Percentiles rank a stretch among this genome's conserved stretches.
Conservation (phyloP, 1,140 invertebrate species). For the Heliothis virescens region DNA sequence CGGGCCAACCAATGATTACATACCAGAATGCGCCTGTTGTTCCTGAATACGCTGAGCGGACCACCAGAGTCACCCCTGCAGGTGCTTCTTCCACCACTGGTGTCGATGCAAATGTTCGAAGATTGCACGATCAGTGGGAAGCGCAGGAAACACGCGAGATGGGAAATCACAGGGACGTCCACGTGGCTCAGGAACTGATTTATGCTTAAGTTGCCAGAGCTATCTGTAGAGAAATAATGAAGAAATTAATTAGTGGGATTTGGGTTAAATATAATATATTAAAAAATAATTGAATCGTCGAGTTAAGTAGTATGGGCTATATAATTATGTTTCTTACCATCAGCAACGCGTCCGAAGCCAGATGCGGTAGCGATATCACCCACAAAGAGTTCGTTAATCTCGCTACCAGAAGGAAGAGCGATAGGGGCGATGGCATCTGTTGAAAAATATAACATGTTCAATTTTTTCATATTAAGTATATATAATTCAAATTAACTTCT, state of each 20-base stretch:
- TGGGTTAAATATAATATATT: neutral
- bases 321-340: conserved; percentile 53
- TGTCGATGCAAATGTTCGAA: conserved; percentile 61
- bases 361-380: conserved; percentile 57
- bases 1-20: neutral
- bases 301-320: no score
- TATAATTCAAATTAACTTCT: no score
- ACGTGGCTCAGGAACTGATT: conserved; percentile 62
- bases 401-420: conserved; percentile 55
- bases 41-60: conserved; percentile 51
- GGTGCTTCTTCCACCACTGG: conserved; percentile 50
- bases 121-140: conserved; percentile 50
- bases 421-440: conserved; percentile 58
- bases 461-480: no score
- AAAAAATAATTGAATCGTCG: neutral
- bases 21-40: conserved; percentile 53
- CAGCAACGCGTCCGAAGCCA: conserved; percentile 60
- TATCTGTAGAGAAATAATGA: conserved; percentile 45
- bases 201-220: conserved; percentile 37
- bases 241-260: neutral
- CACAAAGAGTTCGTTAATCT: conserved; percentile 56
- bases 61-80: conserved; percentile 65
- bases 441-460: neutral
- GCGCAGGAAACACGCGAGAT: conserved; percentile 55
- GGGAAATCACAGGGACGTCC: conserved; percentile 62